Evolutionary conservation across 2,113 vertebrate genomes (phyloP), one percentile per base, ranked within the genome.

Genomic region (Chauna torquata): DNA sequence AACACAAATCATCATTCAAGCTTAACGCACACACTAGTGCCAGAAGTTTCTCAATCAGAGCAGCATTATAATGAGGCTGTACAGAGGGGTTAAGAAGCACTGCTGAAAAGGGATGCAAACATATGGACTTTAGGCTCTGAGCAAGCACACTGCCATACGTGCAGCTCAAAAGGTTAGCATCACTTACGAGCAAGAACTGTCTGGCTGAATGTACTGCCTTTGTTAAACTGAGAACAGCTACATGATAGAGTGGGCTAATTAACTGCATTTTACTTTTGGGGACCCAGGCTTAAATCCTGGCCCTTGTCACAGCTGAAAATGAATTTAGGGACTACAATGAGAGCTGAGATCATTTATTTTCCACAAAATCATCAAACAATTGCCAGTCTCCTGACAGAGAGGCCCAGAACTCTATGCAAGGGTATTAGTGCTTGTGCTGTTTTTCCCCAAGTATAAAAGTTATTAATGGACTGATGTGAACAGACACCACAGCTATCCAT

Each of bases 231-330:
- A 85, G 66, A 89, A 82, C 3, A 1, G 58, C 89, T 54, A 69
- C 66, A 72, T 76, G 88, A 96, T 87, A 85, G 88, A 95, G 91
- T 69, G 54, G 88, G 78, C 86, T 90, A 95, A 95, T 95, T 91
- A 96, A 89, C 94, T 91, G 54, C 49, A 54, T 92, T 92, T 97
- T 92, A 97, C 81, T 94, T 96, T 87, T 16, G 86, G 78, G 92
- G 90, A 76, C 70, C 40, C 45, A 74, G 66, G 58, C 68, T 82
- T 87, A 87, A 97, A 92, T 80, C 77, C 44, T 89, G 81, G 65
- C 74, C 93, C 86, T 95, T 84, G 77, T 94, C 81, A 91, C 86
- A 91, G 78, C 13, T 82, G 74, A 87, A 94, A 92, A 96, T 77
- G 30, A 91, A 94, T 96, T 91, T 70, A 94, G 92, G 66, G 78